Evolutionary conservation across 2,888 invertebrate genomes (phyloP).

Genomic region (Protophormia terraenovae): DNA sequence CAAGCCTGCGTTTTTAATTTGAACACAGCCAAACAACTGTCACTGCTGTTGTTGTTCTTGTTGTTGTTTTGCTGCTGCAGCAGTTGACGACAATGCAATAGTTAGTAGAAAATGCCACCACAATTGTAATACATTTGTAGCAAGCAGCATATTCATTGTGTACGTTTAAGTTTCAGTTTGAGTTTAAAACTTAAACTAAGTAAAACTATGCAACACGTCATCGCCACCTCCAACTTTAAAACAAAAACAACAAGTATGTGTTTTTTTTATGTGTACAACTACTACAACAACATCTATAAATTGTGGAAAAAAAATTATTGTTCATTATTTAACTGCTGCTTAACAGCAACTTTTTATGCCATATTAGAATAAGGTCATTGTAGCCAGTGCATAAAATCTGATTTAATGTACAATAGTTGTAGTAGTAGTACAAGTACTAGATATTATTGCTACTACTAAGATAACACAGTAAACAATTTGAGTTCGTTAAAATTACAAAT

Average conservation of each 20-base stretch:
- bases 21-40: slow-evolving; percentile 19
- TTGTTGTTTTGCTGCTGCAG: neutral
- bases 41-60: neutral
- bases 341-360: slow-evolving; percentile 62
- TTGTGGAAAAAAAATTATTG: slow-evolving; percentile 28
- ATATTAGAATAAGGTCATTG: slow-evolving; percentile 67
- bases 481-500: too few species aligned
- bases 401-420: slow-evolving; percentile 37
- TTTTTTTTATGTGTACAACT: neutral
- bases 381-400: slow-evolving; percentile 62
- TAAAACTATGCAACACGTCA: slow-evolving; percentile 64
- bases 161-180: neutral
- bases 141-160: neutral
- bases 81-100: neutral
- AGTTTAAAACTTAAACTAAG: slow-evolving; percentile 9
- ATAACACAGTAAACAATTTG: slow-evolving; percentile 19
- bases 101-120: slow-evolving; percentile 35
- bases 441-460: neutral
- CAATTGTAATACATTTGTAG: slow-evolving; percentile 3
- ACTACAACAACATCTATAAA: neutral
- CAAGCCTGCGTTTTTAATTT: slow-evolving; percentile 70
- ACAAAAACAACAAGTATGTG: neutral
- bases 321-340: slow-evolving; percentile 45
- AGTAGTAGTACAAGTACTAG: neutral
- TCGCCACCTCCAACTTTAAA: slow-evolving; percentile 66